These are phyloP conservation scores for Amazona vittata DNA, from an alignment of 2,113 vertebrate species.

Conservation along the genomic window DNA sequence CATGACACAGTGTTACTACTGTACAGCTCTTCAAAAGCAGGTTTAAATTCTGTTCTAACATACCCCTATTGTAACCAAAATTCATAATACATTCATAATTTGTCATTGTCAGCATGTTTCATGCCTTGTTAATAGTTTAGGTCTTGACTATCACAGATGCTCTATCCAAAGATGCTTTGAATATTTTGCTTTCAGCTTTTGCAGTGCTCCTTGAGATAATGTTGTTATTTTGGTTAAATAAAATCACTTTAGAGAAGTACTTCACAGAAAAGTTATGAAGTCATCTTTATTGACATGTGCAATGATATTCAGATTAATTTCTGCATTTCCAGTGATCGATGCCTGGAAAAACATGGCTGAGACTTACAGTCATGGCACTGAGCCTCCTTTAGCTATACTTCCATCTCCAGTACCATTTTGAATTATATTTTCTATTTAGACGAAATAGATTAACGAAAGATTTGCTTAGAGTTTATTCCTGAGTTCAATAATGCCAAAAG, in stretches of 20 bases:
- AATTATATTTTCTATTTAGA: not conserved
- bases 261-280: not conserved
- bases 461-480: not conserved
- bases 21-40: fast-evolving
- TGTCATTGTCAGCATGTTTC: not conserved
- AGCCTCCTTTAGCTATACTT: not conserved
- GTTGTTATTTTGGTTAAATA: not conserved
- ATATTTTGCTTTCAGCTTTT: not conserved
- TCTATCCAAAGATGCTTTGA: not conserved
- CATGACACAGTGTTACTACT: not conserved
- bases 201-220: not conserved
- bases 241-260: not conserved
- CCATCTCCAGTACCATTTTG: not conserved
- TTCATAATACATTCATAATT: not conserved
- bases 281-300: not conserved
- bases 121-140: not conserved
- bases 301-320: not conserved
- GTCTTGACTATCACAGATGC: not conserved
- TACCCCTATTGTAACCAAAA: not conserved
- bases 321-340: not conserved
- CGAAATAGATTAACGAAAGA: too few species aligned
- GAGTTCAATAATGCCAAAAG: not conserved
- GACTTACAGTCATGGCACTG: fast-evolving
- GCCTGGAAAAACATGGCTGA: not conserved
- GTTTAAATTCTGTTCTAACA: not conserved